Evolutionary conservation across 2,113 vertebrate genomes (phyloP).

Genomic region (Microcebus griseorufus): DNA sequence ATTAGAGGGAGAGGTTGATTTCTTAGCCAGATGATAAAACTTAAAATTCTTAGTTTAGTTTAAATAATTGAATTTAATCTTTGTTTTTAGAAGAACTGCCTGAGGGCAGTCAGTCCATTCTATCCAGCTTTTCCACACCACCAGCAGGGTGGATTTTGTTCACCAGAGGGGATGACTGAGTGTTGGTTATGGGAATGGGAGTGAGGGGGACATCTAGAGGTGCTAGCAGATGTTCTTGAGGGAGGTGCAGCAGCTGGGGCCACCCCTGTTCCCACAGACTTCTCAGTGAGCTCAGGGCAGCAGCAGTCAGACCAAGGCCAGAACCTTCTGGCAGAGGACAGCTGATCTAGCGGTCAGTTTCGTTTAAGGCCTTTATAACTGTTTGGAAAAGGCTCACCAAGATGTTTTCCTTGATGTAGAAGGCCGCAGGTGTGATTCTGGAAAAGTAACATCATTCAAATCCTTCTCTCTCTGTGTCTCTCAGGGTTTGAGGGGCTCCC

Average conservation of each 20-base stretch:
- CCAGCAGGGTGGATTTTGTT: not conserved
- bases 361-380: not conserved
- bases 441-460: not conserved
- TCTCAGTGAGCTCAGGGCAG: not conserved
- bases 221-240: not conserved
- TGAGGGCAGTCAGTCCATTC: not conserved
- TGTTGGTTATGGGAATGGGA: not conserved
- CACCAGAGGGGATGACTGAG: not conserved
- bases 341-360: not conserved
- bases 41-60: not conserved
- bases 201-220: not conserved
- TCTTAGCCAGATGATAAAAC: not conserved
- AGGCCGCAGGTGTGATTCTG: not conserved
- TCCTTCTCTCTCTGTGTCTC: not conserved
- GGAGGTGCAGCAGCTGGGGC: not conserved
- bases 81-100: not conserved
- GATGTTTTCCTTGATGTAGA: not conserved
- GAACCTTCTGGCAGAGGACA: not conserved
- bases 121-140: not conserved
- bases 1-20: not conserved
- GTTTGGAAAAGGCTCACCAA: not conserved
- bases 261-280: not conserved
- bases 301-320: not conserved
- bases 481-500: not conserved
- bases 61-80: not conserved